These are phyloP conservation scores for Anser brachyrhynchus DNA, from an alignment of 2,113 vertebrate genomes.

Conservation along the genomic window DNA sequence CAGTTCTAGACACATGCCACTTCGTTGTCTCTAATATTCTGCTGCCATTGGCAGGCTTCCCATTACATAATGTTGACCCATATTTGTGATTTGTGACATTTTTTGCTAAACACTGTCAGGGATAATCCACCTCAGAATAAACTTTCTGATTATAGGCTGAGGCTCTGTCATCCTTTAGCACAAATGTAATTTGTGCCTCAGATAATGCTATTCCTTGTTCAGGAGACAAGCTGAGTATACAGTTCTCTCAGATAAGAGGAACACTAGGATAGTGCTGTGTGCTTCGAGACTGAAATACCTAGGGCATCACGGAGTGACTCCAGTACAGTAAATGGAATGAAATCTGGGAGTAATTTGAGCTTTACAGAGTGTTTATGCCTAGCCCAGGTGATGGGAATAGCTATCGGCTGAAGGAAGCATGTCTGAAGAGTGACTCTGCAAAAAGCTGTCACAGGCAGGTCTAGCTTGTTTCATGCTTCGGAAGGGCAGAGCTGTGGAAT, in stretches of 20 bases:
- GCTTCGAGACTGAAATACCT: not conserved
- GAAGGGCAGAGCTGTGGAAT: not conserved
- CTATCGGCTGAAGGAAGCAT: not conserved
- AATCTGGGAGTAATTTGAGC: not conserved
- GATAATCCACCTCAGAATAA: constrained; percentile 69
- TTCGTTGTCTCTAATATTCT: not conserved
- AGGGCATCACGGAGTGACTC: not conserved
- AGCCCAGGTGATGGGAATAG: not conserved
- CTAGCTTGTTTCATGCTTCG: not conserved
- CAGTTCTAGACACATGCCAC: not conserved
- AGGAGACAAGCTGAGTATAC: not conserved
- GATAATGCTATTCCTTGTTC: constrained; percentile 4
- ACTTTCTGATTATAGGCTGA: constrained; percentile 51
- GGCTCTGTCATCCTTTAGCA: constrained; percentile 39
- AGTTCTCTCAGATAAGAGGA: not conserved
- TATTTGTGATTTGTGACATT: constrained; percentile 70
- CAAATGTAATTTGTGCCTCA: constrained; percentile 23
- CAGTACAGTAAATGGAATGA: not conserved
- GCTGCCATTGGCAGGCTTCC: constrained; percentile 44
- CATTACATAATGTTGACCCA: constrained; percentile 67
- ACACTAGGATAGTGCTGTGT: not conserved
- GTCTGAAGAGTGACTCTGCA: constrained; percentile 38
- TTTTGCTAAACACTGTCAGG: constrained; percentile 72
- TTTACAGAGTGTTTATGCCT: not conserved
- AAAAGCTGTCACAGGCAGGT: constrained; percentile 9